phyloP scores from a whole-genome alignment of 2,113 vertebrate species.

The Corydoras sp. region DNA sequence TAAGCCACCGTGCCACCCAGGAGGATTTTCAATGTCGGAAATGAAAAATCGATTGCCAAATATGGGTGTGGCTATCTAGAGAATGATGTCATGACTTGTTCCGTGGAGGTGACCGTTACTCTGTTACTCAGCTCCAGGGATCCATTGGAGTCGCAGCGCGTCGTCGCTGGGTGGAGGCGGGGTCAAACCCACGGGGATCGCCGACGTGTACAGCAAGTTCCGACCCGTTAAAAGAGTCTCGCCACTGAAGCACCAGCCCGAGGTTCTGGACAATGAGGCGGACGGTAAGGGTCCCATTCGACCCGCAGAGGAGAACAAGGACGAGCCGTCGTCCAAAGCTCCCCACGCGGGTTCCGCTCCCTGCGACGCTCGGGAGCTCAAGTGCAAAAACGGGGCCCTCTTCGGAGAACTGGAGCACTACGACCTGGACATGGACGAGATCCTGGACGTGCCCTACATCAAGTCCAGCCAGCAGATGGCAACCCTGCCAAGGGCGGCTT shows the following conservation, averaged over 20 bases:
- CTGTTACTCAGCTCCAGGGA: slow-evolving; percentile 71
- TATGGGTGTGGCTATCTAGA: no score
- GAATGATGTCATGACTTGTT: no score
- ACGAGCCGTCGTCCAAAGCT: slow-evolving; percentile 49
- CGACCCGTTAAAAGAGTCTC: slow-evolving; percentile 94
- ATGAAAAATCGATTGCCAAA: no score
- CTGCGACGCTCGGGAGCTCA: slow-evolving; percentile 58
- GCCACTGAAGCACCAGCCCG: slow-evolving; percentile 92
- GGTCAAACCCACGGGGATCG: slow-evolving; percentile 84
- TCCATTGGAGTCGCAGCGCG: slow-evolving; percentile 82
- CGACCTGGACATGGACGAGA: slow-evolving; percentile 98
- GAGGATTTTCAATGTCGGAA: no score
- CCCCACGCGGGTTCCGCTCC: slow-evolving; percentile 47
- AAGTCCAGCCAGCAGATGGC: slow-evolving; percentile 86
- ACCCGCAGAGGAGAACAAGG: slow-evolving; percentile 68
- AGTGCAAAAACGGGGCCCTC: slow-evolving; percentile 62
- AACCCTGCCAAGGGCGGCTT: slow-evolving; percentile 73
- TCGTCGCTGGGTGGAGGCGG: slow-evolving; percentile 72
- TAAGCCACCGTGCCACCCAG: no score
- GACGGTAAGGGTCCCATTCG: slow-evolving; percentile 72
- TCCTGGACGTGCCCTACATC: slow-evolving; percentile 97
- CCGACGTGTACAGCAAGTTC: slow-evolving; percentile 92
- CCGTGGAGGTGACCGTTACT: neutral
- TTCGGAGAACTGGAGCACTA: slow-evolving; percentile 94
- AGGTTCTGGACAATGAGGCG: slow-evolving; percentile 77